Evolutionary conservation across 2,797 vertebrate genomes (phyloP).

Genomic region (Heterohyrax brucei): DNA sequence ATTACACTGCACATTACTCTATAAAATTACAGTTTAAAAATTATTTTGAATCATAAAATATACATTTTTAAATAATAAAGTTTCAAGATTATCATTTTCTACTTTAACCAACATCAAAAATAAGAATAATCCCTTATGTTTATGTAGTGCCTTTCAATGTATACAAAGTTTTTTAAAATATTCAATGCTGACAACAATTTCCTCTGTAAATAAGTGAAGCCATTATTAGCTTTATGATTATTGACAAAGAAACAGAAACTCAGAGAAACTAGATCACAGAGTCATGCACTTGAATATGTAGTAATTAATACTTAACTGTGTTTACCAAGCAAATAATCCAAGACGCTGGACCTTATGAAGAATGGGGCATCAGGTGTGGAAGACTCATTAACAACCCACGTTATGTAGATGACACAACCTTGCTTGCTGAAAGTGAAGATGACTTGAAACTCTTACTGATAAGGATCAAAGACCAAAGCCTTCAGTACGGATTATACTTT

Average conservation of each 20-base stretch:
- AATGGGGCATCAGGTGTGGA: no score
- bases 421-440: no score
- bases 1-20: background rate
- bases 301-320: background rate
- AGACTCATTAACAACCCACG: no score
- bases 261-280: background rate
- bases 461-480: no score
- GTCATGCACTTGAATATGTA: background rate
- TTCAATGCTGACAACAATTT: background rate
- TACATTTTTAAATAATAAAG: slow-evolving; percentile 16
- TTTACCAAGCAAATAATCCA: no score
- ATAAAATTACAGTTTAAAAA: slow-evolving; percentile 18
- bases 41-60: background rate
- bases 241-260: background rate
- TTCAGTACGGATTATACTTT: no score
- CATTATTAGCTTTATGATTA: background rate
- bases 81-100: slow-evolving; percentile 35
- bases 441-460: no score
- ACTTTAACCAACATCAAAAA: background rate
- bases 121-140: background rate
- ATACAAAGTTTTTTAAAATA: background rate
- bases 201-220: background rate
- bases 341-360: no score
- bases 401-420: no score
- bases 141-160: background rate